Conservation (phyloP, 2,797 vertebrate species). For the Phalloptychus januarius region DNA sequence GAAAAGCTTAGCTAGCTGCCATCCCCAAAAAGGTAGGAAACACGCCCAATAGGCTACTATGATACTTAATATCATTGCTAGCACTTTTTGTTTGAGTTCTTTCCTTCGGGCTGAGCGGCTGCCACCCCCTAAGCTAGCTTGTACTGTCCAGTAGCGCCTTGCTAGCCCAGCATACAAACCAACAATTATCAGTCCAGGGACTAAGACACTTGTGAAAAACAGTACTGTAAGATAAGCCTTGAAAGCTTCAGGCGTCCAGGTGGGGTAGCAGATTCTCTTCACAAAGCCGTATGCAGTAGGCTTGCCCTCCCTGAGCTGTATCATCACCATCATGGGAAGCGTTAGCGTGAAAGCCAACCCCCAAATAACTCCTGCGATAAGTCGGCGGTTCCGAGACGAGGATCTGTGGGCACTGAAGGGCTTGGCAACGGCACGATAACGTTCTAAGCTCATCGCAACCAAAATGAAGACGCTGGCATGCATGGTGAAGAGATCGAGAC, state of each 20-base stretch:
- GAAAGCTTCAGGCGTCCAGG: slow-evolving; percentile 84
- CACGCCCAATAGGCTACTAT: slow-evolving; percentile 87
- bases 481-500: slow-evolving; percentile 90
- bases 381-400: slow-evolving; percentile 47
- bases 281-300: slow-evolving; percentile 49
- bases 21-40: slow-evolving; percentile 89
- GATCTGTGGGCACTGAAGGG: slow-evolving; percentile 79
- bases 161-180: slow-evolving; percentile 77
- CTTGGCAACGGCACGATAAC: slow-evolving; percentile 84
- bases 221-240: slow-evolving; percentile 82
- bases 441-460: slow-evolving; percentile 86
- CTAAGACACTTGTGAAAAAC: slow-evolving; percentile 82
- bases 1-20: slow-evolving; percentile 86
- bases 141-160: slow-evolving; percentile 64
- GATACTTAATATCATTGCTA: slow-evolving; percentile 84
- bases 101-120: slow-evolving; percentile 38
- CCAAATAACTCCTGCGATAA: slow-evolving; percentile 78
- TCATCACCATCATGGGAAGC: slow-evolving; percentile 89
- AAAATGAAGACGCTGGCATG: slow-evolving; percentile 87
- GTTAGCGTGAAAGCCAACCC: slow-evolving; percentile 76
- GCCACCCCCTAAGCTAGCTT: slow-evolving; percentile 55
- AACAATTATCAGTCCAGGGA: slow-evolving; percentile 79
- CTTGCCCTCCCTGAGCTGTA: slow-evolving; percentile 74
- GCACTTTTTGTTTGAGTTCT: slow-evolving; percentile 73
- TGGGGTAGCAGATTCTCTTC: slow-evolving; percentile 86